Percentiles rank a stretch among this genome's conserved stretches.
Conservation (phyloP, 2,888 invertebrate genomes). For the Aromia moschata region DNA sequence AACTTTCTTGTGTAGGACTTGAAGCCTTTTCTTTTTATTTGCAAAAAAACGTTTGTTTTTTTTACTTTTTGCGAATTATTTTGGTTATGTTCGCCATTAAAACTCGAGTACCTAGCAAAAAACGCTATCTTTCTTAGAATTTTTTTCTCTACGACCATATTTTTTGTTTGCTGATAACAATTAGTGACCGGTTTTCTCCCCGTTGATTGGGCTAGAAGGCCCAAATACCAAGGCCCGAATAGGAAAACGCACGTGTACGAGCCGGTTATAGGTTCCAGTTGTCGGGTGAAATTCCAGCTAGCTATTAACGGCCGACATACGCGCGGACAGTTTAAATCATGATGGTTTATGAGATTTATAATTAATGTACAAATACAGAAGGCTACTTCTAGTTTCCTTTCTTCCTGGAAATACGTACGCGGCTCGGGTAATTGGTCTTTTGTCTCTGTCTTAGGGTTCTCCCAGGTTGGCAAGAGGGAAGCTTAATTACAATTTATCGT, state of each 20-base stretch:
- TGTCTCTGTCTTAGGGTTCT: constrained; percentile 32
- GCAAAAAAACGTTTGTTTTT: no score
- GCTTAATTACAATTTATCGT: no score
- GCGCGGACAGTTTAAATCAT: constrained; percentile 51
- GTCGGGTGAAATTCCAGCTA: constrained; percentile 52
- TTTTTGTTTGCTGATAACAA: no score
- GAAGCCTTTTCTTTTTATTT: no score
- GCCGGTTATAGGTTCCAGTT: constrained; percentile 44
- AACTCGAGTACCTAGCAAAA: no score
- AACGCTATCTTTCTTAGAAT: no score
- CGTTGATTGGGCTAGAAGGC: no score
- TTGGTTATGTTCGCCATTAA: no score
- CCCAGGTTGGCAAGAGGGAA: background rate
- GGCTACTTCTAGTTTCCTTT: constrained; percentile 51
- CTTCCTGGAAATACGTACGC: constrained; percentile 45
- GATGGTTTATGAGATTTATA: constrained; percentile 56
- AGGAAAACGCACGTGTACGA: constrained; percentile 44
- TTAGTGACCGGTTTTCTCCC: no score
- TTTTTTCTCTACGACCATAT: no score
- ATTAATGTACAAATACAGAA: constrained; percentile 56
- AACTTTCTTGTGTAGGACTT: no score
- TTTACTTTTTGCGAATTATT: no score
- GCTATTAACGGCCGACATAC: constrained; percentile 51
- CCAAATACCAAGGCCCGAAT: constrained; percentile 43
- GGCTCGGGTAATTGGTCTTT: constrained; percentile 36